phyloP scores from a whole-genome alignment of 1,140 invertebrate species.

The Calliphora vicina region DNA sequence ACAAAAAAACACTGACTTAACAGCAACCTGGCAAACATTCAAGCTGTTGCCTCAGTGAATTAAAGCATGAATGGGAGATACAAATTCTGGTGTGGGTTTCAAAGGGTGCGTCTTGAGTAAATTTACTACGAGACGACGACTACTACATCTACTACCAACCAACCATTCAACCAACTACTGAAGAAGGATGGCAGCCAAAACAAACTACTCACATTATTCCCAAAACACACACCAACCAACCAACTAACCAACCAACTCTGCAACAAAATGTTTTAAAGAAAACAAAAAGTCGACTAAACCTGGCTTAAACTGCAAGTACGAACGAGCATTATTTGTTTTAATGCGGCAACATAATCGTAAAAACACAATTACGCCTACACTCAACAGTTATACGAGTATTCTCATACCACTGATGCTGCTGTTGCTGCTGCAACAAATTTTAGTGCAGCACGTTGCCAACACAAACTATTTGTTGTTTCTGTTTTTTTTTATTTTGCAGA shows the following conservation, averaged over 20 bases:
- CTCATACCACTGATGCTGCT: neutral
- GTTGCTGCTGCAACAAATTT: neutral
- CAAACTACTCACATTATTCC: neutral
- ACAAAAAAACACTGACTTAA: neutral
- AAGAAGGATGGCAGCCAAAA: conserved; percentile 5
- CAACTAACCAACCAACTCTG: too few relatives aligned
- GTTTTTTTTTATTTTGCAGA: too few relatives aligned
- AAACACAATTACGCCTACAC: conserved; percentile 39
- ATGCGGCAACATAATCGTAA: conserved; percentile 37
- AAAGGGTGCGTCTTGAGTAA: conserved; percentile 4
- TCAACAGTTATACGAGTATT: neutral
- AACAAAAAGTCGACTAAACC: neutral
- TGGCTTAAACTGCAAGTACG: neutral
- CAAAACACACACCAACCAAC: too few relatives aligned
- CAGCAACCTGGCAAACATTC: neutral
- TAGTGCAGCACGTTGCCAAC: neutral
- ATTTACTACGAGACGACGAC: conserved; percentile 9
- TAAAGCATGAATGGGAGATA: neutral
- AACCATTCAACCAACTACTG: neutral
- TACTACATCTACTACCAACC: conserved; percentile 1
- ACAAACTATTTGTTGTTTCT: neutral
- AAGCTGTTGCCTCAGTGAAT: neutral
- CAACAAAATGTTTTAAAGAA: neutral
- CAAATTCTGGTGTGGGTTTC: conserved; percentile 7
- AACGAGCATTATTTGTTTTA: conserved; percentile 19